These are phyloP conservation scores for Aporophyla nigra DNA, from an alignment of 2,888 invertebrate species.

Conservation along the genomic window DNA sequence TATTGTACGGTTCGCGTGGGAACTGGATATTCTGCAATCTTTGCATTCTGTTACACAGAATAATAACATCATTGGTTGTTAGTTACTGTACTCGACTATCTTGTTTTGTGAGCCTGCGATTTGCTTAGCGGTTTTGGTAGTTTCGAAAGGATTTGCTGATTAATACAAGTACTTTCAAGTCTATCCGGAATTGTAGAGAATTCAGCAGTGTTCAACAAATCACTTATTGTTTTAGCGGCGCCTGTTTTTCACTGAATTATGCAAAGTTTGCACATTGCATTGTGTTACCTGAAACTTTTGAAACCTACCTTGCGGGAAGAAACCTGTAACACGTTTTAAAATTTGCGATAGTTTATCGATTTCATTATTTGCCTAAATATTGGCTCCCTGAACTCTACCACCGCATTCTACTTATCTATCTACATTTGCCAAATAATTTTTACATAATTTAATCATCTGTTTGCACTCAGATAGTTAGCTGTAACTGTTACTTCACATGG, in stretches of 20 bases:
- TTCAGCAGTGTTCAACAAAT: slow-evolving; percentile 4
- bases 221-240: neutral
- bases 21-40: slow-evolving; percentile 87
- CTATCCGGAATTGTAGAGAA: neutral
- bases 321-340: neutral
- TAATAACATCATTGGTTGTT: slow-evolving; percentile 74
- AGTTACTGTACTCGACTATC: slow-evolving; percentile 61
- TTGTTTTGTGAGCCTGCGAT: slow-evolving; percentile 49
- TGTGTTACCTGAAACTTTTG: slow-evolving; percentile 8
- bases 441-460: slow-evolving; percentile 34
- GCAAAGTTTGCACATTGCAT: neutral
- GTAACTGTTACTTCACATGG: slow-evolving; percentile 18
- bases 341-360: neutral
- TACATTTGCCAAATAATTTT: slow-evolving; percentile 38
- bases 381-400: slow-evolving; percentile 4
- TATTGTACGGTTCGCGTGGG: slow-evolving; percentile 73
- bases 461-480: slow-evolving; percentile 50
- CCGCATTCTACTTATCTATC: slow-evolving; percentile 8
- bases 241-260: slow-evolving; percentile 14
- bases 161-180: slow-evolving; percentile 21
- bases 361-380: slow-evolving; percentile 15
- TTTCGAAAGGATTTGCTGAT: slow-evolving; percentile 41
- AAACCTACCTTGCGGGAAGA: neutral
- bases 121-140: slow-evolving; percentile 32
- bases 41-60: slow-evolving; percentile 80